Evolutionary conservation across 30 jellyfish, hydroid and myxozoan species (phyloP).

Genomic region (Hydractinia echinata): DNA sequence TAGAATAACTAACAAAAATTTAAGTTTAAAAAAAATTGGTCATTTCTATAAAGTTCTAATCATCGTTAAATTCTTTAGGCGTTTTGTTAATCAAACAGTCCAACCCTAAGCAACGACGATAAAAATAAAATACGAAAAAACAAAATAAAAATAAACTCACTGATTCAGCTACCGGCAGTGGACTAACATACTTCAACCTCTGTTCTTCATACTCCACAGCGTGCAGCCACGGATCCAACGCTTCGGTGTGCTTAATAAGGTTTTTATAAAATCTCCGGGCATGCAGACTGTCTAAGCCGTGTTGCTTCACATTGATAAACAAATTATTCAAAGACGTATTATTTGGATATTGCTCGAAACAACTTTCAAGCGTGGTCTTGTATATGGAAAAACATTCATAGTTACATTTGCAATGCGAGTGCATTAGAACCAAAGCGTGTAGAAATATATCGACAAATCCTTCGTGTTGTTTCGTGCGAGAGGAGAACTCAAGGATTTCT

Average conservation of each 20-base stretch:
- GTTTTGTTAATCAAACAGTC: too few relatives aligned
- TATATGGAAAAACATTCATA: background rate
- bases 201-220: conserved; percentile 26
- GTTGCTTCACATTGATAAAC: conserved; percentile 14
- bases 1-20: too few relatives aligned
- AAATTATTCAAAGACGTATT: background rate
- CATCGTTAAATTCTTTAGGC: too few relatives aligned
- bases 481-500: background rate
- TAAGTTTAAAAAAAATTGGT: too few relatives aligned
- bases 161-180: background rate
- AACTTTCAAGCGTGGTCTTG: background rate
- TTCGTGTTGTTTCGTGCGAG: too few relatives aligned
- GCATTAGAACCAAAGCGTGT: conserved; percentile 13
- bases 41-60: too few relatives aligned
- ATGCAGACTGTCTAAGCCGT: conserved; percentile 16
- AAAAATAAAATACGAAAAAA: too few relatives aligned
- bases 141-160: too few relatives aligned
- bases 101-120: too few relatives aligned
- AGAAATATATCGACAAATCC: background rate
- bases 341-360: background rate
- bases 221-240: conserved; percentile 5
- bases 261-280: conserved; percentile 29
- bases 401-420: background rate
- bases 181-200: background rate
- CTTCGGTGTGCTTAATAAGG: background rate